Conservation (phyloP, 1,140 invertebrate species). For the Heliothis virescens region DNA sequence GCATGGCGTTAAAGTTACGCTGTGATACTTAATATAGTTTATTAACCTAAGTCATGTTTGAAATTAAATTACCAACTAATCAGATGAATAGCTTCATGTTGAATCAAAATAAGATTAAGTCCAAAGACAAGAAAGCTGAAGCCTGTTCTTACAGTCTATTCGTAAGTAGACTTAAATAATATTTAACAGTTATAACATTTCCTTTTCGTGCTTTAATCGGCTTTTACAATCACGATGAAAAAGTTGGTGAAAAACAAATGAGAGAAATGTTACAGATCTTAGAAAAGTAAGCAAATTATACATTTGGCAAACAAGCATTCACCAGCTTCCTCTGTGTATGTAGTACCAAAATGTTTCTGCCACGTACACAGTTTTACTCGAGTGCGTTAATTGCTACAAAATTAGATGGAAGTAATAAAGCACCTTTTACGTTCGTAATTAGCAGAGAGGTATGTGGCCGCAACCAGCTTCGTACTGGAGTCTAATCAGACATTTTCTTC, state of each 20-base stretch:
- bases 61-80: neutral
- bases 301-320: neutral
- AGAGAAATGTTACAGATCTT: neutral
- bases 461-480: constrained; percentile 34
- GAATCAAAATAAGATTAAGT: neutral
- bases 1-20: constrained; percentile 27
- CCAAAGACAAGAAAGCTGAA: neutral
- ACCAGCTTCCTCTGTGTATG: constrained; percentile 8
- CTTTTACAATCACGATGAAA: neutral
- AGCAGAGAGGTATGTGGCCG: constrained; percentile 59
- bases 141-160: too few relatives aligned
- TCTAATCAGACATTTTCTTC: constrained; percentile 39
- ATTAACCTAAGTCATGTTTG: constrained; percentile 12
- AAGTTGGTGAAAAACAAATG: too few relatives aligned
- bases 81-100: constrained; percentile 8
- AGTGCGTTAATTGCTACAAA: constrained; percentile 55
- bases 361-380: neutral
- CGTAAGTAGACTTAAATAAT: too few relatives aligned
- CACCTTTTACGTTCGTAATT: constrained; percentile 61
- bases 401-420: constrained; percentile 54
- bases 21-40: constrained; percentile 19
- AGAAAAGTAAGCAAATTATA: neutral
- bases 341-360: constrained; percentile 24
- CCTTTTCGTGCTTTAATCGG: neutral
- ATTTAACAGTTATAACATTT: neutral